Percentiles rank a stretch among this genome's conserved stretches.
Evolutionary conservation across 2,888 invertebrate species (phyloP).

Genomic region (Galeruca laticollis): DNA sequence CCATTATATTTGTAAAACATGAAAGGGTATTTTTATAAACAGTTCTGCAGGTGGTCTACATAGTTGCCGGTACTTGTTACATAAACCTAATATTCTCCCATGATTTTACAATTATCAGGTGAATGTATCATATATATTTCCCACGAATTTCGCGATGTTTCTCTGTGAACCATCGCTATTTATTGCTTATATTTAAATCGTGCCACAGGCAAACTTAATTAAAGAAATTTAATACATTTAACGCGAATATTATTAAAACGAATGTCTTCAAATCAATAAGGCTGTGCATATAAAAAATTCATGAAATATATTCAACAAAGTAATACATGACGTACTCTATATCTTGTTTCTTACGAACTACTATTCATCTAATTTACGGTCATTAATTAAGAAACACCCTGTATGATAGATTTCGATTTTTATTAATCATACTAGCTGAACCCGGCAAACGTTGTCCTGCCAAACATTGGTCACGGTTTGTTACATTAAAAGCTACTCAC

Average conservation of each 20-base stretch:
- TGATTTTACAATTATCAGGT: not conserved
- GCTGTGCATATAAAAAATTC: not conserved
- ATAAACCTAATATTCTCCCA: not conserved
- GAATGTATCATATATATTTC: not conserved
- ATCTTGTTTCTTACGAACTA: too few relatives aligned
- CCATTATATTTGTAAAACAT: not conserved
- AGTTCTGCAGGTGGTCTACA: not conserved
- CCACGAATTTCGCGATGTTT: constrained; percentile 1
- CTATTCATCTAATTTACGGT: too few relatives aligned
- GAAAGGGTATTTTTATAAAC: not conserved
- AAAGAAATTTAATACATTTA: too few relatives aligned
- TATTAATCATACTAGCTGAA: too few relatives aligned
- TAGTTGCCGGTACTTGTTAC: not conserved
- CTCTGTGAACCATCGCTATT: not conserved
- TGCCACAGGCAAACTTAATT: not conserved
- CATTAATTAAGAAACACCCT: too few relatives aligned
- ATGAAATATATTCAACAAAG: too few relatives aligned
- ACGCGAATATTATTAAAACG: not conserved
- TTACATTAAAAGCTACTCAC: too few relatives aligned
- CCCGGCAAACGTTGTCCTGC: too few relatives aligned
- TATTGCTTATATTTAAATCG: not conserved
- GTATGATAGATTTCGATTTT: too few relatives aligned
- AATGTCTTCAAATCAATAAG: not conserved
- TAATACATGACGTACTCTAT: too few relatives aligned
- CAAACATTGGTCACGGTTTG: too few relatives aligned